A percentile compares a stretch with the other conserved stretches of the same genome.
Conservation (phyloP, 1,140 invertebrate genomes). For the Bombus pyrosoma region DNA sequence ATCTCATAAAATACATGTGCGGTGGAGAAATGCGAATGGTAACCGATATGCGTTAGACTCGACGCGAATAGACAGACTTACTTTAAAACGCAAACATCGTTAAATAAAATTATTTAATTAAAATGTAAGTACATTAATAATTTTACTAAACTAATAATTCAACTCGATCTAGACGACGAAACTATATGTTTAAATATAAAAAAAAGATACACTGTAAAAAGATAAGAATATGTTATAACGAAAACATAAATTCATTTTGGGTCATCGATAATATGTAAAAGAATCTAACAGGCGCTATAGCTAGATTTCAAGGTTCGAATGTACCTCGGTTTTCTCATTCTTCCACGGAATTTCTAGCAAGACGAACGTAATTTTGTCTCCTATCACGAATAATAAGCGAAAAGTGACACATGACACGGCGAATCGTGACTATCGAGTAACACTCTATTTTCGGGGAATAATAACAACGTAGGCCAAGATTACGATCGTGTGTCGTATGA, state of each 20-base stretch:
- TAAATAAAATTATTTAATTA: too few species aligned
- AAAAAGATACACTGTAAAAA: too few species aligned
- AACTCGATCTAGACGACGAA: too few species aligned
- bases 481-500: slow-evolving; percentile 35
- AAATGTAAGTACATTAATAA: too few species aligned
- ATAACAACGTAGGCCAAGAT: slow-evolving; percentile 55
- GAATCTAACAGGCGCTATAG: neutral
- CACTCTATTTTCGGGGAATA: slow-evolving; percentile 54
- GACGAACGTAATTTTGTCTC: slow-evolving; percentile 50
- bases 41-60: too few species aligned
- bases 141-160: neutral
- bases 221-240: too few species aligned
- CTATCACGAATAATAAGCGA: slow-evolving; percentile 54
- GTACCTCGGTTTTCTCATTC: slow-evolving; percentile 23
- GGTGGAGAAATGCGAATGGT: too few species aligned
- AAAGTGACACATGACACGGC: slow-evolving; percentile 54
- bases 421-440: slow-evolving; percentile 54
- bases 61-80: too few species aligned
- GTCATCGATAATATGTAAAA: neutral
- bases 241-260: neutral
- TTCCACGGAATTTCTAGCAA: neutral
- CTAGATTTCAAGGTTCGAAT: neutral
- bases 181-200: neutral
- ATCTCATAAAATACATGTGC: too few species aligned
- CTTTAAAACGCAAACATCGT: too few species aligned